Base-by-base conservation (phyloP, 2,113 vertebrate genomes). In the Dolichallabes microphthalmus region DNA sequence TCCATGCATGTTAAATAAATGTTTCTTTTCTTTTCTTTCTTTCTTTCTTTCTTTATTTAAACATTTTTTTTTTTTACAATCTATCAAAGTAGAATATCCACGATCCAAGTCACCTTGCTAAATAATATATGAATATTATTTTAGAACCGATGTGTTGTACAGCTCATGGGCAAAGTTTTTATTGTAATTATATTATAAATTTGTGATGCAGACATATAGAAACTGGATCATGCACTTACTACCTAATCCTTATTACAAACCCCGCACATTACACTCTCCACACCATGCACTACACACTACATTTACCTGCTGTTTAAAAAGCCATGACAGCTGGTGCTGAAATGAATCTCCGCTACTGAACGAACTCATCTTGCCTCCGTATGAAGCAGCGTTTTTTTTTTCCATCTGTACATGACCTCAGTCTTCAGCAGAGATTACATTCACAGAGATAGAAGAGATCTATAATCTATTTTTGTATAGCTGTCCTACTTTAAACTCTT, bases 401-500 rank as follows among this genome's bases (percentile, higher is more conserved):
- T 35, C 76, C 52, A 25, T 79, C 55, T 79, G 76, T 79, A 79
- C 76, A 5, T 79, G 76, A 79, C 76, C 76, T 79, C 76, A 35
- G 76, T 60, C 76, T 79, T 79, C 76, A 79, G 55, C 76, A 79
- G 76, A 79, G 76, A 79, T 79, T 79, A 39, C 30, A 79, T 60
- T 79, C 57, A 60, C 76, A 79, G 55, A 79, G 76, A 79, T 60
- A 79, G 76, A 79, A 60, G 76, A 79, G 57, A 79, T 79, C 76
- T 79, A 79, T 79, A 79, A 79, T 79, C 76, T 79, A 79, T 79
- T 79, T 79, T 79, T 60, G 55, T 58, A 79, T 32, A 60, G 57
- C 76, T 60, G 76, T 79, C 76, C 76, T 79, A 79, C 76, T 79
- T 79, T 79, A 39, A 39, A 79, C 76, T 79, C 76, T 55, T 79